Base-by-base conservation (phyloP, 2,113 vertebrate species). In the Mastomys natalensis region DNA sequence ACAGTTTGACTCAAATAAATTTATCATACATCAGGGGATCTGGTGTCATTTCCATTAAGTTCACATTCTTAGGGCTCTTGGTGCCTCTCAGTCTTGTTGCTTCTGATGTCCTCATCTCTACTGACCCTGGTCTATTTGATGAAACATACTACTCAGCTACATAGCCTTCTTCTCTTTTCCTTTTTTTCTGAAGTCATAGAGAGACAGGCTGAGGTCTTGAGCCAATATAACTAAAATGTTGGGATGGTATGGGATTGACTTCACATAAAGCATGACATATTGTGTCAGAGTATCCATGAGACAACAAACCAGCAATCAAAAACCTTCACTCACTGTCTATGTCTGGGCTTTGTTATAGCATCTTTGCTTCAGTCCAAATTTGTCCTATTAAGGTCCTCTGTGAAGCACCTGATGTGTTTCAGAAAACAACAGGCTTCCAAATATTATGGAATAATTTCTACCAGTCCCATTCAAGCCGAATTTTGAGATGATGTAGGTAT, bases 161-260 rank as follows among this genome's bases (percentile, higher is more conserved):
- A 4, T 10, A 34, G 34, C 15, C 13, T 10, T 12, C 11, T 12
- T 26, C 15, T 45, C 7, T 74, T 4, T n/a, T 64, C 37, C 6
- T 92, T 9, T 93, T 94, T 4, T 81, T 93, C 43, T 48, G 19
- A 90, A 55, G 12, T 64, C 45, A 45, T 34, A 84, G 51, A 78
- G 17, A 51, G 51, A 45, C 26, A 40, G 17, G 34, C 11, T 51
- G 37, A 4, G 19, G 31, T 31, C 9, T 29, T 87, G 60, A 40
- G 13, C 48, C 62, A 70, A 72, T 13, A 88, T 77, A 21, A 64
- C 58, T 40, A 60, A 91, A 93, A 81, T 70, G 7, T 31, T 89
- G 6, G 15, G 43, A 88, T 88, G 17, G 5, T 26, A 10, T 22
- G 9, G 2, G 29, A 17, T 2, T 64, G n/a, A 51, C 43, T 64